Conservation (phyloP, 2,113 vertebrate genomes). For the Cariama cristata region DNA sequence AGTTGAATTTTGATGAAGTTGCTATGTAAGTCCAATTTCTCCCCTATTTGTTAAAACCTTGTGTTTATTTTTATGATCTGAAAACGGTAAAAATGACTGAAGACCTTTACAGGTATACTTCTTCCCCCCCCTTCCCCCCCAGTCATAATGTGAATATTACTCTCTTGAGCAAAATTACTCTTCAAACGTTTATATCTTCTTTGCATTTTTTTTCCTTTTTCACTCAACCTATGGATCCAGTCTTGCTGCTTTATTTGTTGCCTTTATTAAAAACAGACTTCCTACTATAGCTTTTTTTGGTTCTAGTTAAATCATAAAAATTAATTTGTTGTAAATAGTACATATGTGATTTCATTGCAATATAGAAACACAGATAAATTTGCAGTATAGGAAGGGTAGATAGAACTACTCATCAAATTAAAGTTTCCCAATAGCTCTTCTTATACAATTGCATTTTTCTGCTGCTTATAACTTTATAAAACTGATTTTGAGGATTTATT, state of each 20-base stretch:
- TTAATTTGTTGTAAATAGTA: not conserved
- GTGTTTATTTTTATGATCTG: not conserved
- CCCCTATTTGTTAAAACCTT: not conserved
- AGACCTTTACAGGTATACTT: not conserved
- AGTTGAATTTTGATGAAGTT: not conserved
- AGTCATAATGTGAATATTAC: not conserved
- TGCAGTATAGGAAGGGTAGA: not conserved
- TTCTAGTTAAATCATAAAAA: not conserved
- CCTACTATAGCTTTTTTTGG: not conserved
- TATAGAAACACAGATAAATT: not conserved
- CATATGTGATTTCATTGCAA: not conserved
- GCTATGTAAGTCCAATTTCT: not conserved
- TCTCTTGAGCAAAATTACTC: not conserved
- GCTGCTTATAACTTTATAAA: not conserved
- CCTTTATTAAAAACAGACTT: not conserved
- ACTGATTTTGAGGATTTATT: not conserved
- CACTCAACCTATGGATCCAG: not conserved
- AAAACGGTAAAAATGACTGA: not conserved
- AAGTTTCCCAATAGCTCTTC: not conserved
- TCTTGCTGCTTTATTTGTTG: not conserved
- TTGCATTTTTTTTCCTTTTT: not conserved
- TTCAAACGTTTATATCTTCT: not conserved
- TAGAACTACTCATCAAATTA: not conserved
- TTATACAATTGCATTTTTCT: not conserved
- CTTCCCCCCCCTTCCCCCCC: not conserved